Evolutionary conservation across 2,797 vertebrate genomes (phyloP), one percentile per base, ranked within the genome.

Genomic region (Sebastes cheni): DNA sequence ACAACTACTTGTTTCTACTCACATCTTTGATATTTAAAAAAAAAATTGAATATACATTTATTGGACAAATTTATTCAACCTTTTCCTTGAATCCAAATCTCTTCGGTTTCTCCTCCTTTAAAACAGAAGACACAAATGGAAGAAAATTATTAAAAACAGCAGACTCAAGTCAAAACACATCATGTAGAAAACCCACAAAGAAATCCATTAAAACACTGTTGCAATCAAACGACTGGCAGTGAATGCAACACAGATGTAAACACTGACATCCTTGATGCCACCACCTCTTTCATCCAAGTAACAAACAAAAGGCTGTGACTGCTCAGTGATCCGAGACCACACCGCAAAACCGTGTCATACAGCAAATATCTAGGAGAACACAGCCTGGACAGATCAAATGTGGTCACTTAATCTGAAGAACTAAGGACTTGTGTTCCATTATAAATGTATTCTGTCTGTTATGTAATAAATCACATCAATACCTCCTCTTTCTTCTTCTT

Each of bases 61-160:
- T 9, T 6, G 25, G 54, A 29, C 34, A 14, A 27, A 18, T 39
- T 9, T 7, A 14, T 6, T 50, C 60, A 89, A 96, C 95, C 93
- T 93, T 95, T 39, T 95, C 95, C 78, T 94, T 94, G 7, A 94
- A 85, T 22, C 94, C 94, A 76, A 92, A 87, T 72, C 65, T 92
- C 85, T 95, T 95, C 0, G 76, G 79, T 76, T 95, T 96, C 78
- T 95, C 94, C 68, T 94, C 93, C 92, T 95, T 92, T 29, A 30
- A 11, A 11, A 46, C 27, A 68, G n/a, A 80, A 50, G 46, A 83
- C 23, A 87, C 5, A 61, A 29, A 64, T 36, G 46, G 9, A 79
- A 60, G 23, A 65, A 23, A 30, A 75, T 72, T 1, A 64, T 67
- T 70, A 3, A 25, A 64, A 64, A n/a, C 56, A 69, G 2, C 16